Base-by-base conservation (phyloP, 2,888 invertebrate species). In the Sarcophaga rosellei region DNA sequence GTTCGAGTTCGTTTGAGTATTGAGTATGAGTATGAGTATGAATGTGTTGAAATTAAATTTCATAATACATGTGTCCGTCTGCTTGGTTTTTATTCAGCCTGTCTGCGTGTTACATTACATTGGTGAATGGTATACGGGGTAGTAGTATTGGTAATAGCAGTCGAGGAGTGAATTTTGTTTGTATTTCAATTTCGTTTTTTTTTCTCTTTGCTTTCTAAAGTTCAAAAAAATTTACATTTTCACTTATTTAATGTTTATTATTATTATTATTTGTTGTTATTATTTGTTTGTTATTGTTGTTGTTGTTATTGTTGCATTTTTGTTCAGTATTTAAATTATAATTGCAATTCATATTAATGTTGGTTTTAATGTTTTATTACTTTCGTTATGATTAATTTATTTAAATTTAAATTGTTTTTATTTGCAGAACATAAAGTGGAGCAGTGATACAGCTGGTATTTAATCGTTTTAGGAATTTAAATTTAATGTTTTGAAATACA, bases 271-370 rank as follows among this genome's bases (percentile, higher is more conserved):
- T 47, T 47, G 12, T 47, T 47, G 15, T 47, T 47, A 15, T 47
- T 47, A 47, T 47, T 47, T 47, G 11, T 47, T 47, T 12, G 6
- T 8, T 57, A 57, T 20, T 66, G 20, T 15, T 47, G 47, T 47
- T 47, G 47, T 47, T 53, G 53, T 53, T 53, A 17, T 53, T 53
- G 17, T 53, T 17, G 8, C 1, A 2, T 53, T 47, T 47, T 53
- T 15, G 4, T 21, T 57, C 35, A 66, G 17, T 66, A 35, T 53
- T 53, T 53, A 53, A 53, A 53, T 53, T 53, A 53, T 53, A 23
- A 81, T 78, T 79, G 86, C 76, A 83, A 77, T 86, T 86, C 73
- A 62, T 83, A 77, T 80, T 78, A 84, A 81, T 81, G 81, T 84
- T 75, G 74, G 53, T 84, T 81, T 86, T 74, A 70, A 81, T 84